A percentile compares a stretch with the other conserved stretches of the same genome.
These are phyloP conservation scores for Ormyrus rosae DNA, from an alignment of 2,888 invertebrate species.

Conservation along the genomic window DNA sequence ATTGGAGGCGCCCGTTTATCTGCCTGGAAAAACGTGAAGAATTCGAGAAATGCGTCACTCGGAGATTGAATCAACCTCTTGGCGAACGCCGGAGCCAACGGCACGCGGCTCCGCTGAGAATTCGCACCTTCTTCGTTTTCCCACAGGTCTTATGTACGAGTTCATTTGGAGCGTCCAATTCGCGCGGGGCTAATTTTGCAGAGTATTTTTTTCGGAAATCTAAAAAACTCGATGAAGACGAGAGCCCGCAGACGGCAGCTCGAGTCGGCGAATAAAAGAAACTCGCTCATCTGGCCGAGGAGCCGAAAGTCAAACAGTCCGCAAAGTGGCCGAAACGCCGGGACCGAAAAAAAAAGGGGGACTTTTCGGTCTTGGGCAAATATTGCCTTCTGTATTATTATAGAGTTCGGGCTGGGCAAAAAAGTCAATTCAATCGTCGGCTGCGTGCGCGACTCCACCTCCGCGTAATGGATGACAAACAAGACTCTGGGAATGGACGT, in stretches of 20 bases:
- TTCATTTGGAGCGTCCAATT: too few species aligned
- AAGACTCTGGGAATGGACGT: constrained; percentile 40
- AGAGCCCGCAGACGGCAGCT: too few species aligned
- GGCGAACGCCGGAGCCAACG: constrained; percentile 12
- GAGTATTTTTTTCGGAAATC: too few species aligned
- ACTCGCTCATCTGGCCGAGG: neutral
- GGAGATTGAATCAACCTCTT: constrained; percentile 31
- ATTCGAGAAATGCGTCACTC: constrained; percentile 26
- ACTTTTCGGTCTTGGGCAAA: constrained; percentile 49
- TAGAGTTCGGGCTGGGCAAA: constrained; percentile 11
- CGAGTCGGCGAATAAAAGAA: neutral
- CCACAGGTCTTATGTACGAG: neutral
- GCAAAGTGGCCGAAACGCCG: constrained; percentile 2
- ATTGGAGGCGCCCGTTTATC: constrained; percentile 22
- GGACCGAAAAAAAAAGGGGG: constrained; percentile 15
- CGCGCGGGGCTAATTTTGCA: too few species aligned
- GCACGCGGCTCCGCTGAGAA: neutral
- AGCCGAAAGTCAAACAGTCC: constrained; percentile 34
- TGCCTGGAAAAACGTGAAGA: constrained; percentile 44
- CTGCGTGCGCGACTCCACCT: constrained; percentile 8
- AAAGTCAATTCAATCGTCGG: constrained; percentile 47
- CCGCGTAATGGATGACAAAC: constrained; percentile 48
- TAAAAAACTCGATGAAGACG: too few species aligned
- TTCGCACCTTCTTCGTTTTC: constrained; percentile 37
- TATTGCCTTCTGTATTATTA: constrained; percentile 53